Evolutionary conservation across 2,888 invertebrate species (phyloP), one percentile per base, ranked within the genome.

Genomic region (Shargacucullia verbasci): DNA sequence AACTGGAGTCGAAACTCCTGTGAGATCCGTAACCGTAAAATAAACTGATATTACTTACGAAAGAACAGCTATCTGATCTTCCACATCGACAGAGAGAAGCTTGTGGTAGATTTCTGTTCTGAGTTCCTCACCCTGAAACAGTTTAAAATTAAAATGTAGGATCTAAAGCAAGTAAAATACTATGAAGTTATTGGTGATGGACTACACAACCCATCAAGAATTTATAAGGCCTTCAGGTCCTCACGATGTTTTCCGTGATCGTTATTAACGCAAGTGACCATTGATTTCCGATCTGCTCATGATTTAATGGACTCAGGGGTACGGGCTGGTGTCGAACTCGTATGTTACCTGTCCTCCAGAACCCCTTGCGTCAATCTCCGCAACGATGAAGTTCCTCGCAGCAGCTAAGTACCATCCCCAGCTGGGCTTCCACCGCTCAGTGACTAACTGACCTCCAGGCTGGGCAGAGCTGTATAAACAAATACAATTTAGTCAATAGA

Each of bases 371-470:
- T 99, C 99, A 49, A 98, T 97, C 85, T 97, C 96, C 0, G 97
- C 98, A 29, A 98, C 97, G 65, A 98, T 97, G 82, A 97, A 97
- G 84, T 97, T 97, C 69, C 97, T 95, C 12, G 96, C 96, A 47
- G 97, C 97, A 2, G 97, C 96, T 50, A 99, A 90, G 88, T 98
- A 98, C 94, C 97, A 97, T 48, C 97, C 96, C 97, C 98, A 98
- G 58, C 96, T 96, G 0, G 98, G 94, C 35, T 95, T 94, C 95
- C 97, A 98, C 66, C 95, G 95, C 78, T 98, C 96, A 3, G 97
- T 97, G 9, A 98, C 98, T 74, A 96, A 90, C 87, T 98, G 98
- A 0, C 97, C 96, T 1, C 97, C 98, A 0, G 99, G 99, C 9
- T 87, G 80, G 0, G 91, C 87, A 1, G 91, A 90, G 1, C 92